These are phyloP conservation scores for Gymnodraco acuticeps DNA, from an alignment of 2,797 vertebrate genomes.

Conservation along the genomic window DNA sequence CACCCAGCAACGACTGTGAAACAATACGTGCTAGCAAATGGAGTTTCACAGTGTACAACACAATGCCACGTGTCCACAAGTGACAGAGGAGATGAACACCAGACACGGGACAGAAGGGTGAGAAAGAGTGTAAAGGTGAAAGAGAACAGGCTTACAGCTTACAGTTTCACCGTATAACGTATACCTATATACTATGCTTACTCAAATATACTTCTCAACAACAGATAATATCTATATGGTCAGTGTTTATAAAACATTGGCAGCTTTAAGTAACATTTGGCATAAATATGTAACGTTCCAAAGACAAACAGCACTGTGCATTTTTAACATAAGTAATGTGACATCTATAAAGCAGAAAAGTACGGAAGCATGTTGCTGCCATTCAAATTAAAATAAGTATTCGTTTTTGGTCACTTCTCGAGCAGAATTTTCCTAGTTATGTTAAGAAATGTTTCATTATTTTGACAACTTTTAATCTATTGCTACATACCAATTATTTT, in stretches of 20 bases:
- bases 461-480: neutral
- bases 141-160: neutral
- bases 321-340: neutral
- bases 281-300: neutral
- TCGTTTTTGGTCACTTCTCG: neutral
- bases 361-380: neutral
- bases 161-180: neutral
- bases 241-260: neutral
- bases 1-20: conserved; percentile 20
- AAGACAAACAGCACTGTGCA: conserved; percentile 8
- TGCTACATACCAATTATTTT: no score
- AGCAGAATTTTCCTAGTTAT: neutral
- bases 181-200: no score
- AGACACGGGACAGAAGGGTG: neutral
- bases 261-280: conserved; percentile 17
- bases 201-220: neutral
- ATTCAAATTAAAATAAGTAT: neutral
- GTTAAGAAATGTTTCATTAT: neutral
- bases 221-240: neutral
- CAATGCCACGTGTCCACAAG: neutral
- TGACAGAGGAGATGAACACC: neutral
- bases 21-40: conserved; percentile 1
- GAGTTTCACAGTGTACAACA: conserved; percentile 33
- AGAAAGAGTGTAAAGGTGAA: neutral
- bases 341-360: neutral